A percentile compares a stretch with the other conserved stretches of the same genome.
phyloP scores from a whole-genome alignment of 2,113 vertebrate species.

The Burhinus oedicnemus region DNA sequence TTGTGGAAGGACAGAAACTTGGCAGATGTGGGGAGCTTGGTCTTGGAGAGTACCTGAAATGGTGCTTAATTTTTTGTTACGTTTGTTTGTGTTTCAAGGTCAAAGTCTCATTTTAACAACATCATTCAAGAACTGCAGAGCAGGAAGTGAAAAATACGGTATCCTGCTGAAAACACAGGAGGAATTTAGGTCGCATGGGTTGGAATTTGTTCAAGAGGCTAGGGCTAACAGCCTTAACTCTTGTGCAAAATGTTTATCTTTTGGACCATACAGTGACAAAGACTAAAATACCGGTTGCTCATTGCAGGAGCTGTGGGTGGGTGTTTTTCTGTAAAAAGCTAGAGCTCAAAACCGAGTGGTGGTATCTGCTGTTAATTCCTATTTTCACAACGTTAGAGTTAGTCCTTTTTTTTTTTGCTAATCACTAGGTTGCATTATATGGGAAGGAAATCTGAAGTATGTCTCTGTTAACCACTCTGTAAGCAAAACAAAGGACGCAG shows the following conservation, averaged over 20 bases:
- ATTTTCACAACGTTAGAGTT: neutral
- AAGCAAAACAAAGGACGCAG: neutral
- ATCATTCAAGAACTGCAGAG: neutral
- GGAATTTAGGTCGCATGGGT: neutral
- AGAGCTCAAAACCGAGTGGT: neutral
- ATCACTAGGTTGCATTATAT: neutral
- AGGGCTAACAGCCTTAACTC: neutral
- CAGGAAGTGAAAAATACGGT: neutral
- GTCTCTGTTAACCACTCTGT: neutral
- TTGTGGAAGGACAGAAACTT: neutral
- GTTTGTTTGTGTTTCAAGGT: neutral
- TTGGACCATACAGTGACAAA: neutral
- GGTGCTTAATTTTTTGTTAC: neutral
- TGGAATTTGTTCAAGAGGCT: neutral
- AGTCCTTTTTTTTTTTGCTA: neutral
- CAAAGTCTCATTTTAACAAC: neutral
- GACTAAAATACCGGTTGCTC: neutral
- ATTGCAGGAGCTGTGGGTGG: neutral
- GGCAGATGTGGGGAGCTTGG: accelerated
- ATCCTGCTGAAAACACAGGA: neutral
- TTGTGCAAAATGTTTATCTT: neutral
- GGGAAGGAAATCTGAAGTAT: neutral
- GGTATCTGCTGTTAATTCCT: neutral
- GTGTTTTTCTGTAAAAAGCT: neutral
- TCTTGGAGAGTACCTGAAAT: neutral